A percentile compares a stretch with the other conserved stretches of the same genome.
Evolutionary conservation across 2,113 vertebrate genomes (phyloP).

Genomic region (Morone chrysops): DNA sequence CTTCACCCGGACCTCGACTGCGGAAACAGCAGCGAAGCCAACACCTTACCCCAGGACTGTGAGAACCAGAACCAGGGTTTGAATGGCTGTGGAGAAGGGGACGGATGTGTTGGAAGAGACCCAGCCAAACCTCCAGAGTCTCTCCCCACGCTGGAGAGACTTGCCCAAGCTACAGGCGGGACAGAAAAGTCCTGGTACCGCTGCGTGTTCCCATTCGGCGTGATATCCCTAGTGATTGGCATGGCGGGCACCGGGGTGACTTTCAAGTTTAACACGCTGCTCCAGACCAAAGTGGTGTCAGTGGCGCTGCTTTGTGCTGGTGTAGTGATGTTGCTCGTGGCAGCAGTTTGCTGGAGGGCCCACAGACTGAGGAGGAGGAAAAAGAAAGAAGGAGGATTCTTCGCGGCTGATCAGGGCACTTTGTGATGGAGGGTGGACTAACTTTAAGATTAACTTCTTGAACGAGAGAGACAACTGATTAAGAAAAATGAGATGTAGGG

Average conservation of each 20-base stretch:
- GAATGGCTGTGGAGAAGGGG: slow-evolving; percentile 71
- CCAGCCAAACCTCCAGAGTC: slow-evolving; percentile 76
- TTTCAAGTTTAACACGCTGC: slow-evolving; percentile 89
- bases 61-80: slow-evolving; percentile 69
- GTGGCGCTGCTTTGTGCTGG: slow-evolving; percentile 87
- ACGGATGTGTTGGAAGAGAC: slow-evolving; percentile 57
- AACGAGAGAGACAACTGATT: slow-evolving; percentile 11
- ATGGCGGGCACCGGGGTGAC: slow-evolving; percentile 90
- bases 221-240: slow-evolving; percentile 87
- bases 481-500: not conserved
- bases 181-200: slow-evolving; percentile 91
- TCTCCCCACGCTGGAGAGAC: slow-evolving; percentile 84
- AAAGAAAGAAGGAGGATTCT: slow-evolving; percentile 84
- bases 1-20: slow-evolving; percentile 79
- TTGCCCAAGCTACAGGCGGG: slow-evolving; percentile 90
- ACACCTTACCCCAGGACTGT: slow-evolving; percentile 81
- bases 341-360: slow-evolving; percentile 89
- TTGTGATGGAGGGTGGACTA: slow-evolving; percentile 77
- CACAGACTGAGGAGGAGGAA: slow-evolving; percentile 82
- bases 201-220: slow-evolving; percentile 88
- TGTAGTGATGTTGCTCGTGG: slow-evolving; percentile 85
- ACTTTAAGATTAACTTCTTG: slow-evolving; percentile 25
- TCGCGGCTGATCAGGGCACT: slow-evolving; percentile 85
- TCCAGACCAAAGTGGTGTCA: slow-evolving; percentile 89
- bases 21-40: slow-evolving; percentile 71